A percentile compares a stretch with the other conserved stretches of the same genome.
phyloP scores from a whole-genome alignment of 2,113 vertebrate species.

The Lepidothrix coronata region DNA sequence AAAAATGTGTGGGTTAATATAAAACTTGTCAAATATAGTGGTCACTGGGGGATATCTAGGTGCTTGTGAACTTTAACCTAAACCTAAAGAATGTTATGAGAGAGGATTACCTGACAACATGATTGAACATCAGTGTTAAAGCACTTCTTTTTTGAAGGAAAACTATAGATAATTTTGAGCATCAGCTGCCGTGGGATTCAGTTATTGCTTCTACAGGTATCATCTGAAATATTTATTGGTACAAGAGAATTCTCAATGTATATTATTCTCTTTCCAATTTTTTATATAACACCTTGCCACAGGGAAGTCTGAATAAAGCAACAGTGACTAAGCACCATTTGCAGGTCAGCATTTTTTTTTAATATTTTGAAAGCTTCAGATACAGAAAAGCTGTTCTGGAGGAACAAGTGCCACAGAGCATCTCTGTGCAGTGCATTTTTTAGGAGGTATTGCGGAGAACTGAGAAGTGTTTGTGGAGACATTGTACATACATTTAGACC shows the following conservation, averaged over 20 bases:
- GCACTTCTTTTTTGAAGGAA: background rate
- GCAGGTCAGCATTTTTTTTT: background rate
- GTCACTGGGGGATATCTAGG: background rate
- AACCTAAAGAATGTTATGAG: background rate
- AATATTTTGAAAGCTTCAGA: background rate
- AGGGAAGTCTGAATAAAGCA: background rate
- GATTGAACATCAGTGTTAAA: background rate
- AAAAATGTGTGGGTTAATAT: slow-evolving; percentile 22
- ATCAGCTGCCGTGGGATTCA: background rate
- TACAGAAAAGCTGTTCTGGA: background rate
- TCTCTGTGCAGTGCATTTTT: background rate
- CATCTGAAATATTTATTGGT: background rate
- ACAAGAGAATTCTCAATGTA: background rate
- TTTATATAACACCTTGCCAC: background rate
- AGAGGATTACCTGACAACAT: background rate
- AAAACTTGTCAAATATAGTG: slow-evolving; percentile 23
- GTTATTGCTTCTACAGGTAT: background rate
- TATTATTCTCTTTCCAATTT: background rate
- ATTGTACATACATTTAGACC: background rate
- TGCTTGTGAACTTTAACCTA: slow-evolving; percentile 28
- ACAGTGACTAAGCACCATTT: slow-evolving; percentile 47
- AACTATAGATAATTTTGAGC: background rate
- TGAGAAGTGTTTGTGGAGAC: background rate
- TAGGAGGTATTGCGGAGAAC: background rate
- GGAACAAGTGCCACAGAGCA: background rate